A percentile compares a stretch with the other conserved stretches of the same genome.
phyloP scores from a whole-genome alignment of 2,113 vertebrate species.

The Peromyscus polionotus region DNA sequence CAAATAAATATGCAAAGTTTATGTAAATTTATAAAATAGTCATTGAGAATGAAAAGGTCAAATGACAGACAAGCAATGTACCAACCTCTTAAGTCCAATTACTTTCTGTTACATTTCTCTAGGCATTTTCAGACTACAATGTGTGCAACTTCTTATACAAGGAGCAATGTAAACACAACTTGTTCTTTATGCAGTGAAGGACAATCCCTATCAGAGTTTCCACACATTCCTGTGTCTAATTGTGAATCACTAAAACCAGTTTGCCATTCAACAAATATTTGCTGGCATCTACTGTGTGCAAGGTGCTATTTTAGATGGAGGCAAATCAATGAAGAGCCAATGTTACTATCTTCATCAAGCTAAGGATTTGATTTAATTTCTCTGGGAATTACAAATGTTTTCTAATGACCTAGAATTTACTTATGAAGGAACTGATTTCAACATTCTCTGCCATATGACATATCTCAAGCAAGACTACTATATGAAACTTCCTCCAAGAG shows the following conservation, averaged over 20 bases:
- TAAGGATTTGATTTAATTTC: background rate
- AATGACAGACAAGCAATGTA: background rate
- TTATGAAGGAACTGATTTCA: constrained; percentile 20
- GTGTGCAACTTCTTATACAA: background rate
- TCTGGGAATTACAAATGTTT: background rate
- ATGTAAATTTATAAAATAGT: constrained; percentile 16
- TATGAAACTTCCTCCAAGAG: constrained; percentile 5
- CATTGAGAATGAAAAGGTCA: background rate
- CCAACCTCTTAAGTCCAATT: background rate
- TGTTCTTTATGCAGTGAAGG: background rate
- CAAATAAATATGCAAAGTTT: background rate
- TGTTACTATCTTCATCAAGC: background rate
- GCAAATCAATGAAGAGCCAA: background rate
- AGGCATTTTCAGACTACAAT: background rate
- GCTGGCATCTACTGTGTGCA: background rate
- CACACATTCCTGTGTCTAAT: constrained; percentile 14
- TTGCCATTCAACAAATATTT: constrained; percentile 50
- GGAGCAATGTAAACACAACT: background rate
- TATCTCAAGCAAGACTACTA: background rate
- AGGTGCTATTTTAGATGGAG: background rate
- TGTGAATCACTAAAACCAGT: constrained; percentile 25
- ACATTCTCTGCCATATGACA: background rate
- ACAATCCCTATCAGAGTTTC: background rate
- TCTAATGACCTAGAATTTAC: background rate
- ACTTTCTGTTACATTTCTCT: background rate